Evolutionary conservation across 2,797 vertebrate species (phyloP).

Genomic region (Propithecus deckenii): DNA sequence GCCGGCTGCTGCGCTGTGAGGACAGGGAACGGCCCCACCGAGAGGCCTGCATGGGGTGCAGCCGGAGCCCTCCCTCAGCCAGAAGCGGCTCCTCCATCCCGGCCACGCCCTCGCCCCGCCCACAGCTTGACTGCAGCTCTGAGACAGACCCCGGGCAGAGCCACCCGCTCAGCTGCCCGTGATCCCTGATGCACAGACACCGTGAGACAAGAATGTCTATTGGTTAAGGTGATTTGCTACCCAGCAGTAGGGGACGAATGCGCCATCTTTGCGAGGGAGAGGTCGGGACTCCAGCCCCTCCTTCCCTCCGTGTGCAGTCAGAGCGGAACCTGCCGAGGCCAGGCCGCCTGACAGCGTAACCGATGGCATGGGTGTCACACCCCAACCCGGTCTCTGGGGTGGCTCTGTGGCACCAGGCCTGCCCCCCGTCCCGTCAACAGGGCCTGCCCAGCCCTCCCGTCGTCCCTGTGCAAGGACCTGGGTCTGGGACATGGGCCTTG

Average conservation of each 20-base stretch:
- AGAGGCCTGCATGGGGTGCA: fast-evolving
- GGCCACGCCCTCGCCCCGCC: not conserved
- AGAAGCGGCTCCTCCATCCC: not conserved
- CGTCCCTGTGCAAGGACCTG: fast-evolving
- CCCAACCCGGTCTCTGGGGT: too few relatives aligned
- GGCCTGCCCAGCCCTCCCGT: not conserved
- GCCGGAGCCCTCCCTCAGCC: fast-evolving
- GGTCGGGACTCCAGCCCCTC: too few relatives aligned
- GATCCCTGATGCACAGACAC: not conserved
- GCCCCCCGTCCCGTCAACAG: not conserved
- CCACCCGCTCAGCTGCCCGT: fast-evolving
- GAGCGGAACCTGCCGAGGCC: not conserved
- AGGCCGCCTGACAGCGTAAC: too few relatives aligned
- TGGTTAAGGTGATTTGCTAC: too few relatives aligned
- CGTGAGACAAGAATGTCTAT: fast-evolving
- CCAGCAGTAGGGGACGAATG: fast-evolving
- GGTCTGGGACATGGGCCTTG: not conserved
- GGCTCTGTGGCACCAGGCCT: not conserved
- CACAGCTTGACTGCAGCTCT: fast-evolving
- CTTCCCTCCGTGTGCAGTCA: fast-evolving
- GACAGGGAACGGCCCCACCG: fast-evolving
- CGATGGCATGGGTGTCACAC: too few relatives aligned
- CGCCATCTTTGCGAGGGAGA: fast-evolving
- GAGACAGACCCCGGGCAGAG: fast-evolving
- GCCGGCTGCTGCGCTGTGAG: not conserved